Evolutionary conservation across 1,140 invertebrate genomes (phyloP), one percentile per base, ranked within the genome.

Genomic region (Muscidifurax raptorellus): DNA sequence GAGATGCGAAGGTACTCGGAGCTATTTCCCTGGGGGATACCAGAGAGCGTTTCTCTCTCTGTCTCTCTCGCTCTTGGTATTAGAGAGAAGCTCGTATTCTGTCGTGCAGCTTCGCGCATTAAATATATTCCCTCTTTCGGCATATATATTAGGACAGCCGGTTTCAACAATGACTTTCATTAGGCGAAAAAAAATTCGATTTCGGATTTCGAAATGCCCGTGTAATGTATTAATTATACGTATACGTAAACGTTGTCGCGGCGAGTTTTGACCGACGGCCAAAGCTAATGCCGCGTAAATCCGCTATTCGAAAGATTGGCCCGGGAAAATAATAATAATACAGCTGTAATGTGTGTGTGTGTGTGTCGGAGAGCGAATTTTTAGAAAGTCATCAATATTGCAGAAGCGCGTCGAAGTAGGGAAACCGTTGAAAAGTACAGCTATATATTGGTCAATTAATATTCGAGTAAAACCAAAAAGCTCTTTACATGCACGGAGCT

Each of bases 21-120:
- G 76, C 85, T 84, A 86, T 86, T 86, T 84, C 82, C 82, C 82
- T 25, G 12, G 85, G 72, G 79, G 59, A 72, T 18, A 27, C 79
- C 25, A 71, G 67, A 47, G 64, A n/a, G 30, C 13, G 64, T 86
- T 86, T 85, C 78, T 86, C 32, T 76, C 79, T 85, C 76, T 85
- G 84, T 86, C 74, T 67, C 27, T 77, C 74, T 81, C 25, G 13
- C 32, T 64, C 76, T 66, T 30, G 6, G 25, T 40, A 74, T 67
- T 69, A 74, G 67, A 74, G 40, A n/a, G 52, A 78, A 78, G 1
- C 72, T 27, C 15, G 77, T 77, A 77, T 74, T 32, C 40, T n/a
- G 25, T 27, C 72, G 36, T n/a, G 44, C 2, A 83, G 30, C 40
- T 52, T 47, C n/a, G 64, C 13, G 71, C 69, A 67, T 84, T 66